Evolutionary conservation across 2,888 invertebrate species (phyloP), one percentile per base, ranked within the genome.

Genomic region (Fragum sueziense): DNA sequence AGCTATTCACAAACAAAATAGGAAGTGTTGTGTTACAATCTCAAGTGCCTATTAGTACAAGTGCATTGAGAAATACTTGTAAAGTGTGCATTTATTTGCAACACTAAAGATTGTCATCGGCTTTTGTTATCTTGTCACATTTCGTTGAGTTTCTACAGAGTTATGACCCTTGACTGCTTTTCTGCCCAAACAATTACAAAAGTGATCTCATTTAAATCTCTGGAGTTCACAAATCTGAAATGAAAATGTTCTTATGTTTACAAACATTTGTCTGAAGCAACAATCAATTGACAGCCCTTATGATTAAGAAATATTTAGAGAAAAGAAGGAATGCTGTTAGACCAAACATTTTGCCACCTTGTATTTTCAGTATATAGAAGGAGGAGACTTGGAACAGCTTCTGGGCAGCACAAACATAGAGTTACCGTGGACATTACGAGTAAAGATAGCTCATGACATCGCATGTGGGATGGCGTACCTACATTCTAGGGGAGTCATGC

Each of bases 401-500:
- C 95, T 99, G 91, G 96, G 97, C 91, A 96, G 96, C 89, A 95
- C 96, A 84, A 81, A 82, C 14, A 70, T 87, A 29, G 94, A 95
- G 59, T 94, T 98, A 90, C 96, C 96, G 67, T 97, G 97, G 95
- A 94, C 95, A 83, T 94, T 96, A 85, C 95, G 98, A 90, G 96
- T 98, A 92, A 96, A 96, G 88, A 95, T 99, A 83, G 97, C 97
- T 68, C 95, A 96, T 70, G 98, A 98, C 94, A 96, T 98, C 84
- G 96, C 98, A 31, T 95, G 95, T 82, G 99, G 98, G 85, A 97
- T 99, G 97, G 95, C 96, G 92, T 99, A 98, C 94, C 95, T 99
- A 79, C 99, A 99, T 94, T 96, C 96, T 81, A 95, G 96, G 87
- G 97, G 97, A 76, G 96, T 98, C 93, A 98, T 99, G 94, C 99